A percentile compares a stretch with the other conserved stretches of the same genome.
Conservation (phyloP, 1,140 invertebrate species). For the Pachypsylla venusta region DNA sequence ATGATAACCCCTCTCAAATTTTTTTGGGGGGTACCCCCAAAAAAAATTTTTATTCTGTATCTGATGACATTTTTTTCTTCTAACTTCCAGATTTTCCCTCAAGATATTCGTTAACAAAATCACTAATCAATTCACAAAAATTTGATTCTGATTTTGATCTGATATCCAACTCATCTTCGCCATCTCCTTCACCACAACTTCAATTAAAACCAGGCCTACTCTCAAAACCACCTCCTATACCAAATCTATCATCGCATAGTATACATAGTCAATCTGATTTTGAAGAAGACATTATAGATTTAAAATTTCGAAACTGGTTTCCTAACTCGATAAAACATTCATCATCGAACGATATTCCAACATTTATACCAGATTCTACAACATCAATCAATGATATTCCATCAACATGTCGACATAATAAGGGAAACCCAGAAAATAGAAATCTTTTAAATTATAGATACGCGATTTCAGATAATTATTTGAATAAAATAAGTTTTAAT, state of each 20-base stretch:
- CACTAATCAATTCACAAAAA: background rate
- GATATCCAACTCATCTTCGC: background rate
- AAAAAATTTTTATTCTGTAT: too few species aligned
- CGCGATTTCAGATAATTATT: too few species aligned
- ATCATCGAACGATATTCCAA: background rate
- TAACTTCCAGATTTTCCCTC: background rate
- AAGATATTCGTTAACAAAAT: background rate
- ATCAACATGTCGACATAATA: background rate
- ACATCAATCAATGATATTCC: background rate
- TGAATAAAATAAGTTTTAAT: too few species aligned
- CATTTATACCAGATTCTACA: background rate
- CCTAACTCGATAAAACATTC: conserved; percentile 20
- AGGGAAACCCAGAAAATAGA: too few species aligned
- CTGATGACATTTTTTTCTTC: too few species aligned
- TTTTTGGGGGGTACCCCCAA: too few species aligned
- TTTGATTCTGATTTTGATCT: conserved; percentile 1
- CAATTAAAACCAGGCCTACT: background rate
- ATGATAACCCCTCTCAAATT: too few species aligned
- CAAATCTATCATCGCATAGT: too few species aligned
- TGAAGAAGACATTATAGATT: conserved; percentile 24
- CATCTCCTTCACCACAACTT: background rate
- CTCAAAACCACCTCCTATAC: too few species aligned
- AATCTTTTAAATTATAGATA: too few species aligned
- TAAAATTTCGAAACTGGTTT: conserved; percentile 27
- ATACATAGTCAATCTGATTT: background rate